Conservation (phyloP, 2,797 vertebrate species). For the Caiman crocodilus region DNA sequence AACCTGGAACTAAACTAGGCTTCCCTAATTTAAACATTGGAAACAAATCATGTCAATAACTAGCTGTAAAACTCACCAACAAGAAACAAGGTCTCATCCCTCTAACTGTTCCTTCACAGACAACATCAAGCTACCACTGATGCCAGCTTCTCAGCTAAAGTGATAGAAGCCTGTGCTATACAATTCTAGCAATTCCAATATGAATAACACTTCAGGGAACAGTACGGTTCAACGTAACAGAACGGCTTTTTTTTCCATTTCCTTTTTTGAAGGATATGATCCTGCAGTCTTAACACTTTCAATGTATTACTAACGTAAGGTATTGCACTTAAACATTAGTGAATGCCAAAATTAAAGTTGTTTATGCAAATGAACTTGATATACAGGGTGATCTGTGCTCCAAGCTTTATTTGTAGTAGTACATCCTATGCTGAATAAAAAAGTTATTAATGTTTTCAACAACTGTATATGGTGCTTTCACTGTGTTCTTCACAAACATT, state of each 20-base stretch:
- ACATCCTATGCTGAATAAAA: not conserved
- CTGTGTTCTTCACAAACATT: not conserved
- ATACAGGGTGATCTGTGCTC: not conserved
- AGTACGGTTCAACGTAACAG: fast-evolving
- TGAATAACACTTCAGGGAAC: fast-evolving
- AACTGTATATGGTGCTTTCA: conserved; percentile 49
- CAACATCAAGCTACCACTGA: not conserved
- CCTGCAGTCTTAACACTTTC: conserved; percentile 30
- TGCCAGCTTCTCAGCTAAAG: fast-evolving
- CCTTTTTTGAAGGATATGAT: conserved; percentile 40
- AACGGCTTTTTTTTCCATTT: conserved; percentile 3
- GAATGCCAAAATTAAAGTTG: conserved; percentile 31
- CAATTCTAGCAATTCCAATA: not conserved
- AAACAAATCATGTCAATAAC: not conserved
- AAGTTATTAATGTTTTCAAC: conserved; percentile 29
- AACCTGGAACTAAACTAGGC: not conserved
- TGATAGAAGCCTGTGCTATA: fast-evolving
- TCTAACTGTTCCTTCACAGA: not conserved
- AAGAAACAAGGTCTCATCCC: not conserved
- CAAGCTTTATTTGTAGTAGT: not conserved
- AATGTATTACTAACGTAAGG: conserved; percentile 25
- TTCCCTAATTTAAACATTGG: not conserved
- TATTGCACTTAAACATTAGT: not conserved
- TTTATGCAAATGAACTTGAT: not conserved
- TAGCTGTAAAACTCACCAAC: fast-evolving